Percentiles rank a stretch among this genome's conserved stretches.
Conservation (phyloP, 2,888 invertebrate genomes). For the Candidula unifasciata region DNA sequence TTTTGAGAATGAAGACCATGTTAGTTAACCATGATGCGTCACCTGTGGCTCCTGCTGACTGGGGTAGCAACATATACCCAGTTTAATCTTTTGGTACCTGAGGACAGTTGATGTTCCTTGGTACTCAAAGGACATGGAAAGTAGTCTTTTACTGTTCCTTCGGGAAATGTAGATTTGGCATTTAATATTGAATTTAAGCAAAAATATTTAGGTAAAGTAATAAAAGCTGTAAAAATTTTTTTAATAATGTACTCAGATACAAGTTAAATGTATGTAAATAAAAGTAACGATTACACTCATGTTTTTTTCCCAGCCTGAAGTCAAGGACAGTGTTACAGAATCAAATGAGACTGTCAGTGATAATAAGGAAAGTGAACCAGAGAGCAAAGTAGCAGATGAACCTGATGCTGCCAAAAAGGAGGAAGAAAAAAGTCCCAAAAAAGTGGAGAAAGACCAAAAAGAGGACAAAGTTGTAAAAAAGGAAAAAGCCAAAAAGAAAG, state of each 20-base stretch:
- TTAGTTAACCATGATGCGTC: too few relatives aligned
- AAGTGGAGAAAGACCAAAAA: conserved; percentile 41
- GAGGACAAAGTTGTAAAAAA: conserved; percentile 38
- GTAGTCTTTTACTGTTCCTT: too few relatives aligned
- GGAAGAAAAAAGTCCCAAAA: conserved; percentile 22
- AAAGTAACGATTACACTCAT: background rate
- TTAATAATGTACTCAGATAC: background rate
- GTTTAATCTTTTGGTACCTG: too few relatives aligned
- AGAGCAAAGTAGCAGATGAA: conserved; percentile 46
- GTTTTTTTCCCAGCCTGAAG: conserved; percentile 10
- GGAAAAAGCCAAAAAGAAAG: conserved; percentile 42
- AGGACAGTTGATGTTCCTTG: too few relatives aligned
- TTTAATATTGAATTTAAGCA: too few relatives aligned
- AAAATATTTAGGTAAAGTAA: background rate
- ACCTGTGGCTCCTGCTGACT: too few relatives aligned
- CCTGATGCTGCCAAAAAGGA: conserved; percentile 32
- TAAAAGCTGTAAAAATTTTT: background rate
- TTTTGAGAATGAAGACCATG: too few relatives aligned
- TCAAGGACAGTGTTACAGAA: conserved; percentile 38
- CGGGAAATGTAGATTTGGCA: too few relatives aligned
- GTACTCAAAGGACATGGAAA: too few relatives aligned
- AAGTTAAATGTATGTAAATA: background rate
- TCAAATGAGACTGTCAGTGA: conserved; percentile 43
- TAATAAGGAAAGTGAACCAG: conserved; percentile 36
- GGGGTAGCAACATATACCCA: too few relatives aligned